A percentile compares a stretch with the other conserved stretches of the same genome.
These are phyloP conservation scores for Romanogobio albipinnatus DNA, from an alignment of 2,113 vertebrate species.

Conservation along the genomic window DNA sequence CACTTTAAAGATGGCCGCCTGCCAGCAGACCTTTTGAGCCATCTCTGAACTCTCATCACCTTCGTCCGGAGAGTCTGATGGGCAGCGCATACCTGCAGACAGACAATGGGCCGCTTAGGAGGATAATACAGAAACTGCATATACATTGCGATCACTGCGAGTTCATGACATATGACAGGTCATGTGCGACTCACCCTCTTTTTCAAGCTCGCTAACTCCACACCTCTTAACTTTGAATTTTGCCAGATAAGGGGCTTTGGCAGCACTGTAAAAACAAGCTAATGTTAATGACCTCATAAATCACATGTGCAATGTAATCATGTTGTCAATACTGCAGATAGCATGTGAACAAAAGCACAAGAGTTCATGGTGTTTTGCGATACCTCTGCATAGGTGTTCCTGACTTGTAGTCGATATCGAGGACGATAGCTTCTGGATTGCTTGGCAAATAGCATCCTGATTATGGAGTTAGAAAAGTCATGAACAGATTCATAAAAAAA, in stretches of 20 bases:
- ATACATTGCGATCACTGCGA: background rate
- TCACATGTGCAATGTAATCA: background rate
- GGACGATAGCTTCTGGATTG: conserved; percentile 96
- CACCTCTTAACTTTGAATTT: conserved; percentile 98
- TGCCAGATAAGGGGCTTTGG: conserved; percentile 95
- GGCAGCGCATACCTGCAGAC: conserved; percentile 81
- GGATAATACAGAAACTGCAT: no score
- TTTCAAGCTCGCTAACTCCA: conserved; percentile 95
- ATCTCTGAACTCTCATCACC: conserved; percentile 76
- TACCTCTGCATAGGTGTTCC: conserved; percentile 99
- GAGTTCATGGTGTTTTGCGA: no score
- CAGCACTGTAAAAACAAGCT: conserved; percentile 78
- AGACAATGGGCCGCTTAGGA: background rate
- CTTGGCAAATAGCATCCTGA: conserved; percentile 97
- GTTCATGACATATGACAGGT: background rate
- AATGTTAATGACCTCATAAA: background rate
- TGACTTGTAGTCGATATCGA: conserved; percentile 98
- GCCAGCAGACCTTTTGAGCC: conserved; percentile 86
- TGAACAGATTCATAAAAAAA: background rate
- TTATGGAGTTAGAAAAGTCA: background rate
- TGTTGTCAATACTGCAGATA: background rate
- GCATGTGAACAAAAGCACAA: background rate
- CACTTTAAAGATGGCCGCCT: conserved; percentile 99
- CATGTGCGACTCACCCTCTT: conserved; percentile 81
- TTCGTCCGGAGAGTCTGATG: conserved; percentile 83